Conservation (phyloP, 2,113 vertebrate genomes). For the Crotalus tigris region DNA sequence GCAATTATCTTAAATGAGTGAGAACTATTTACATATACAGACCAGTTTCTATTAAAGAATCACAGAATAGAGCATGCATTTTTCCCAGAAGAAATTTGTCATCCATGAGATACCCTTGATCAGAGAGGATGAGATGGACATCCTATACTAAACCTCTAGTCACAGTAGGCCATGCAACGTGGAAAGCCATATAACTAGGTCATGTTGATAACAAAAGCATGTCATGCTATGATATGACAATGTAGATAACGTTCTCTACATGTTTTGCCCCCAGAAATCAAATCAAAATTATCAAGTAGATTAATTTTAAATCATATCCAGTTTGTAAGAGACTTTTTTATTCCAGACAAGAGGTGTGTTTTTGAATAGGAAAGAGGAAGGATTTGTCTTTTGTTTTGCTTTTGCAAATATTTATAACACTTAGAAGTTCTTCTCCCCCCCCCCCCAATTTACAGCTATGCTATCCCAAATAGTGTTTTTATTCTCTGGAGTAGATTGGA, state of each 20-base stretch:
- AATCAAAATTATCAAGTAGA: background rate
- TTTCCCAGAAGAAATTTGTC: background rate
- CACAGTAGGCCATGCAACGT: background rate
- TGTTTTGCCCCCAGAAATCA: background rate
- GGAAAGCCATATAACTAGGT: background rate
- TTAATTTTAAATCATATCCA: background rate
- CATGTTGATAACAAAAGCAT: background rate
- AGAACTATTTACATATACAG: background rate
- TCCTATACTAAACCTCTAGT: background rate
- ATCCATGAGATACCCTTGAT: background rate
- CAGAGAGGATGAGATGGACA: background rate
- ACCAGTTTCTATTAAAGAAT: background rate
- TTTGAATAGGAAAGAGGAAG: background rate
- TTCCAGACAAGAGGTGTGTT: background rate
- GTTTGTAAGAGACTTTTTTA: background rate
- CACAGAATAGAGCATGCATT: background rate
- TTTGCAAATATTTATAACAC: background rate
- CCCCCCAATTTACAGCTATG: background rate
- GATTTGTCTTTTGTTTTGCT: background rate
- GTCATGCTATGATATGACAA: background rate
- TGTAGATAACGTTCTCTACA: background rate
- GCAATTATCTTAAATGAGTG: background rate
- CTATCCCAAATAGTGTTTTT: background rate
- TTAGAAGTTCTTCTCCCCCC: background rate
- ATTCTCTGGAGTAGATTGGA: background rate